Evolutionary conservation across 1,140 invertebrate species (phyloP).

Genomic region (Phymastichus coffea): DNA sequence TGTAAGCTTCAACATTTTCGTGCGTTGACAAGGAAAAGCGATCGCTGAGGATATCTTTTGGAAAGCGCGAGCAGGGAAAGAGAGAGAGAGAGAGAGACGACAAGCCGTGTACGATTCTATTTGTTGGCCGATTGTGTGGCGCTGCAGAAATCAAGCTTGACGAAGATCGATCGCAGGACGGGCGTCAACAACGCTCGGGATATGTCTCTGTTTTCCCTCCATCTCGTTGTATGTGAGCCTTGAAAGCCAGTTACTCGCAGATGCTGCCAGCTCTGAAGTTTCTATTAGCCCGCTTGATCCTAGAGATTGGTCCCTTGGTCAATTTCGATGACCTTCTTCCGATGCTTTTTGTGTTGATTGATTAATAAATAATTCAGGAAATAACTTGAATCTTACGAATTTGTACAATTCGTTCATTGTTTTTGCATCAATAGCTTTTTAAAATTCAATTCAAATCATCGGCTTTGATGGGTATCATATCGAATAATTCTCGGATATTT

Average conservation of each 20-base stretch:
- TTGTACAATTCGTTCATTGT: no score
- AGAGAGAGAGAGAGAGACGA: not conserved
- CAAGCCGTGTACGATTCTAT: constrained; percentile 58
- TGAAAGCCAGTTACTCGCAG: constrained; percentile 35
- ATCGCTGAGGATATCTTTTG: constrained; percentile 47
- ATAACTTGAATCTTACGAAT: not conserved
- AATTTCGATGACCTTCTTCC: constrained; percentile 12
- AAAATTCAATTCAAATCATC: no score
- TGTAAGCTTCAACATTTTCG: constrained; percentile 1
- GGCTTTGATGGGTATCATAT: no score
- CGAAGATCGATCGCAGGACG: constrained; percentile 56
- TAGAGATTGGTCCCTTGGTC: constrained; percentile 19
- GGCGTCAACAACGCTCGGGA: constrained; percentile 48
- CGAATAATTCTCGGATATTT: no score
- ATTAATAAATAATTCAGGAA: constrained; percentile 19
- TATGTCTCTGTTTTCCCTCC: constrained; percentile 6
- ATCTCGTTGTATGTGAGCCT: not conserved
- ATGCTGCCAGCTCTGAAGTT: constrained; percentile 54
- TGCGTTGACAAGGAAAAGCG: constrained; percentile 52
- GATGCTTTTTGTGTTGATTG: constrained; percentile 12
- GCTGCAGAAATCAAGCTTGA: constrained; percentile 57
- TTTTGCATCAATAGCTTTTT: no score
- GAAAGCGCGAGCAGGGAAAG: constrained; percentile 27
- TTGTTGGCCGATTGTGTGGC: constrained; percentile 57
- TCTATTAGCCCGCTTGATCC: constrained; percentile 45